phyloP scores from a whole-genome alignment of 2,888 invertebrate genomes.

The Mesodorylaimus sp. region DNA sequence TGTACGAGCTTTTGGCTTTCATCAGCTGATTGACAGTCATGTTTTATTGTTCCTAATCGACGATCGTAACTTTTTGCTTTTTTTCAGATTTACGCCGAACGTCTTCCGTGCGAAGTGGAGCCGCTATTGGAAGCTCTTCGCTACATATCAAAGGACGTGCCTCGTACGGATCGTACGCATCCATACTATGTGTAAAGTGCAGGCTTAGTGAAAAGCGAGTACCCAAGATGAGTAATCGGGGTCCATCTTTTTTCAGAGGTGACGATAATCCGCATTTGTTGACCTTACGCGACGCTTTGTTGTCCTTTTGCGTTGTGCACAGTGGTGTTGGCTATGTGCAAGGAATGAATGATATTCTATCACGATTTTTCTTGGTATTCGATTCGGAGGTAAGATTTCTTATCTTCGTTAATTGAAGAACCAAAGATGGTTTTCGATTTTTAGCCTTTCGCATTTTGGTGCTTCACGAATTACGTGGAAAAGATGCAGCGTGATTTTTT shows the following conservation, averaged over 20 bases:
- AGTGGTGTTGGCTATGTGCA: constrained; percentile 31
- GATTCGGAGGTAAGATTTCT: constrained; percentile 27
- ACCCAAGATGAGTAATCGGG: no score
- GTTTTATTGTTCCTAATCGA: no score
- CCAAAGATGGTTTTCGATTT: constrained; percentile 9
- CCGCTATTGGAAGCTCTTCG: constrained; percentile 22
- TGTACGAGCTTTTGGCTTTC: background rate
- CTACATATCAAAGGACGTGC: constrained; percentile 31
- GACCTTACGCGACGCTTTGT: constrained; percentile 27
- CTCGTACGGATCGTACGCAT: constrained; percentile 29
- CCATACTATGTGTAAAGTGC: constrained; percentile 27
- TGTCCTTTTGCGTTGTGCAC: constrained; percentile 28
- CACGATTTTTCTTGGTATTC: constrained; percentile 29
- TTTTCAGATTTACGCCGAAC: constrained; percentile 27
- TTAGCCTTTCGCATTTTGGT: constrained; percentile 32
- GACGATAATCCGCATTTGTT: constrained; percentile 21
- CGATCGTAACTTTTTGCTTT: no score
- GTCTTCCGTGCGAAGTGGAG: constrained; percentile 22
- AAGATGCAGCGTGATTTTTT: constrained; percentile 28
- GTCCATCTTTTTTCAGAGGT: background rate
- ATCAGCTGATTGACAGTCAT: no score
- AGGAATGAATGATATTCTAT: constrained; percentile 33
- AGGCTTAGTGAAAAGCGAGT: no score
- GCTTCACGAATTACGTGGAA: constrained; percentile 29
- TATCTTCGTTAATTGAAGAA: no score